Evolutionary conservation across 2,113 vertebrate species (phyloP).

Genomic region (Eretmochelys imbricata): DNA sequence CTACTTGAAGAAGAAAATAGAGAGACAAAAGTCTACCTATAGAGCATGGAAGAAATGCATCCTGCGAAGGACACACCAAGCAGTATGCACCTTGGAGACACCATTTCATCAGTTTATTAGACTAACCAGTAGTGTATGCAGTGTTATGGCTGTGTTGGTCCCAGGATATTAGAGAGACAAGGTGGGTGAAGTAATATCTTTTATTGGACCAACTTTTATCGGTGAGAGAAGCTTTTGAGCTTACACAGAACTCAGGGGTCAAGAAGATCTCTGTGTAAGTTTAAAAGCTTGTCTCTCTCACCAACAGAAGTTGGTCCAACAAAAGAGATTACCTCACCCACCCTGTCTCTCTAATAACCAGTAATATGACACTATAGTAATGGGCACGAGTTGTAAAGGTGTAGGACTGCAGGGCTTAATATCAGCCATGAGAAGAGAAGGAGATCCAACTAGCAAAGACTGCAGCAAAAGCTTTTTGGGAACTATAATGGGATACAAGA

Average conservation of each 20-base stretch:
- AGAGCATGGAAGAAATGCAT: background rate
- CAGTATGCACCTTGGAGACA: background rate
- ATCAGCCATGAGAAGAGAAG: background rate
- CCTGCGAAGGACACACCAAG: background rate
- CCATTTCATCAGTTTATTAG: fast-evolving
- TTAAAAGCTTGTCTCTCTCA: background rate
- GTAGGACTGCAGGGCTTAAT: background rate
- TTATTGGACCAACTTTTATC: background rate
- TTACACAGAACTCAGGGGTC: background rate
- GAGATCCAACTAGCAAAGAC: too few relatives aligned
- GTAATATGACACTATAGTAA: background rate
- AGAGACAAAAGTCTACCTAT: background rate
- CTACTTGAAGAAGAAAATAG: too few relatives aligned
- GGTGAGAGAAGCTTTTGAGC: background rate
- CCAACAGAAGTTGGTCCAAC: background rate
- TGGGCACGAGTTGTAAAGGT: fast-evolving
- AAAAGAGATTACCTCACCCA: background rate
- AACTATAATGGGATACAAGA: background rate
- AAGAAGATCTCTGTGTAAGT: background rate
- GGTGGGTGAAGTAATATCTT: background rate
- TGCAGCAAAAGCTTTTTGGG: background rate
- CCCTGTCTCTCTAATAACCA: background rate
- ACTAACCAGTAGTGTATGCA: background rate
- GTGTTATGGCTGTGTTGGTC: background rate
- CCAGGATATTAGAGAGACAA: background rate